Percentiles rank a stretch among this genome's conserved stretches.
These are phyloP conservation scores for Telenomus remus DNA, from an alignment of 1,140 invertebrate species.

Conservation along the genomic window DNA sequence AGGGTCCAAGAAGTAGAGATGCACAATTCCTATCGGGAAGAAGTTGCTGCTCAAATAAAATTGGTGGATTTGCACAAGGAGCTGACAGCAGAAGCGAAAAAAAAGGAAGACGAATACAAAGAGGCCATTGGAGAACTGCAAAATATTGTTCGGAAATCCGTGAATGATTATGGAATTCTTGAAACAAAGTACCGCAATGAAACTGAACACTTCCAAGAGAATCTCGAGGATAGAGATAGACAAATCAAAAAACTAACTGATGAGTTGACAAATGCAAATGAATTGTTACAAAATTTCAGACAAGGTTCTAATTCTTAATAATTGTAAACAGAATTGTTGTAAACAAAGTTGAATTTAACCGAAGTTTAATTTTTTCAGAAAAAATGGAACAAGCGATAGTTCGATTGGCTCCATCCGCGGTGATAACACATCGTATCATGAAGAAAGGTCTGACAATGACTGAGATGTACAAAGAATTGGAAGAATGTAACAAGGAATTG, in stretches of 20 bases:
- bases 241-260: constrained; percentile 83
- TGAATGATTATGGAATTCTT: constrained; percentile 85
- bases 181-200: constrained; percentile 83
- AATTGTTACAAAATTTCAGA: constrained; percentile 83
- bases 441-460: constrained; percentile 92
- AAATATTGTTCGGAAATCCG: constrained; percentile 83
- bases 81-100: constrained; percentile 83
- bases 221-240: constrained; percentile 81
- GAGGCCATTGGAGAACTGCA: constrained; percentile 88
- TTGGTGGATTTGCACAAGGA: constrained; percentile 90
- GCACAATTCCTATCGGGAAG: constrained; percentile 88
- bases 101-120: constrained; percentile 85
- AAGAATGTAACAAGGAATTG: constrained; percentile 84
- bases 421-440: constrained; percentile 85
- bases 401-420: constrained; percentile 89
- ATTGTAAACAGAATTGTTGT: too few relatives aligned
- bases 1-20: constrained; percentile 85
- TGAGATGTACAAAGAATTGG: constrained; percentile 91
- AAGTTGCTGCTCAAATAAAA: constrained; percentile 89
- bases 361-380: constrained; percentile 58
- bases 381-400: constrained; percentile 84
- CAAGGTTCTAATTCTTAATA: constrained; percentile 74
- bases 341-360: too few relatives aligned
- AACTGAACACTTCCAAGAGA: constrained; percentile 78
- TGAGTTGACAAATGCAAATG: constrained; percentile 88